Conservation (phyloP, 2,113 vertebrate species). For the Crotalus helleri region DNA sequence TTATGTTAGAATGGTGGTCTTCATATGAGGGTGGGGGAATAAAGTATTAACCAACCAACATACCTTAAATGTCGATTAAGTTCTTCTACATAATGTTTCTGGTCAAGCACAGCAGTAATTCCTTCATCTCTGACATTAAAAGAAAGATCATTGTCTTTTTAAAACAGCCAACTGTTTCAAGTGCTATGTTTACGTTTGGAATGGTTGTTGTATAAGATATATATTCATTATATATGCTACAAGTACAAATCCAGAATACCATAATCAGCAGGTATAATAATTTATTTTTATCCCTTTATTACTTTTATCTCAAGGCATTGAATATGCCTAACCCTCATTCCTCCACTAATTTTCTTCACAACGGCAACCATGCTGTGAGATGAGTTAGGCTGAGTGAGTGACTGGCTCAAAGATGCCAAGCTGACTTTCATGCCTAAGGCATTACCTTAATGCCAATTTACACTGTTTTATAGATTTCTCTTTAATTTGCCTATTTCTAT, state of each 20-base stretch:
- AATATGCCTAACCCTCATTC: neutral
- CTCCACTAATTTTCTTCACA: neutral
- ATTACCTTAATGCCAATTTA: neutral
- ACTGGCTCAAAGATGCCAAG: neutral
- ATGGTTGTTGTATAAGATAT: neutral
- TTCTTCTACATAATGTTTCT: slow-evolving; percentile 98
- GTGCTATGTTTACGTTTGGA: neutral
- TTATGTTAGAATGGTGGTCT: neutral
- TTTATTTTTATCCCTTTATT: neutral
- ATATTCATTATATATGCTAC: neutral
- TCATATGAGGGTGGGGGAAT: neutral
- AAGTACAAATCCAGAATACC: neutral
- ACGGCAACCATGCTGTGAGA: neutral
- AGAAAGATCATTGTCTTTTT: slow-evolving; percentile 34
- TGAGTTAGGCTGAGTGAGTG: neutral
- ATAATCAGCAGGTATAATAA: neutral
- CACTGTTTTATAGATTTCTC: neutral
- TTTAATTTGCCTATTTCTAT: slow-evolving; percentile 11
- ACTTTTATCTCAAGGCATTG: neutral
- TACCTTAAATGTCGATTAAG: slow-evolving; percentile 91
- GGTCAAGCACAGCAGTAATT: slow-evolving; percentile 93
- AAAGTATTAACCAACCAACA: neutral
- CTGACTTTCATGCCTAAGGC: neutral
- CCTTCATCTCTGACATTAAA: slow-evolving; percentile 75
- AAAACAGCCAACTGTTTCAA: slow-evolving; percentile 7